Evolutionary conservation across 2,888 invertebrate genomes (phyloP).

Genomic region (Xanthia icteritia): DNA sequence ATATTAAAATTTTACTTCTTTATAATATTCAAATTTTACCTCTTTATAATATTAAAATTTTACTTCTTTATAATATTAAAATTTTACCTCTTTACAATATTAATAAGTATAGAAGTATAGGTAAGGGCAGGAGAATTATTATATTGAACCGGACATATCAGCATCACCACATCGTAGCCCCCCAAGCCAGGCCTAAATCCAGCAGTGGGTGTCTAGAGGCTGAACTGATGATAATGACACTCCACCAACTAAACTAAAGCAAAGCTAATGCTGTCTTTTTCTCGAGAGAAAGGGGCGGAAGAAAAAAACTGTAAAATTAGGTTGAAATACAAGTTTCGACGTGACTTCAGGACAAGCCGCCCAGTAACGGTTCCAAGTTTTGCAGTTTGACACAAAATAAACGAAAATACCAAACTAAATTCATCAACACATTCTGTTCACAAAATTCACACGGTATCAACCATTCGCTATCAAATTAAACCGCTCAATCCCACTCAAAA

Average conservation of each 20-base stretch:
- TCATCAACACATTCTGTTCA: constrained; percentile 6
- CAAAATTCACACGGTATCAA: constrained; percentile 18
- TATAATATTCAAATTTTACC: no score
- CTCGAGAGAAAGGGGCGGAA: background rate
- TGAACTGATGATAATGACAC: background rate
- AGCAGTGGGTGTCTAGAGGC: background rate
- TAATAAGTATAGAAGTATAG: no score
- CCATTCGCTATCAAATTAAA: constrained; percentile 43
- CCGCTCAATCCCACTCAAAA: constrained; percentile 40
- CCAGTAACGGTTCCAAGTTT: background rate
- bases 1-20: no score
- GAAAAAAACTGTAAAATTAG: background rate
- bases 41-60: no score
- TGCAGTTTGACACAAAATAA: background rate
- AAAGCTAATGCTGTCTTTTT: no score
- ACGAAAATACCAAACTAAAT: background rate
- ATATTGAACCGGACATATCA: background rate
- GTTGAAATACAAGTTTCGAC: background rate
- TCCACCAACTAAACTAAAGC: background rate
- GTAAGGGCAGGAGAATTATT: no score
- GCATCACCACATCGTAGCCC: no score
- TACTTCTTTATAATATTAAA: no score
- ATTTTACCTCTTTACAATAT: no score
- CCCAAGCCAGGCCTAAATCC: background rate
- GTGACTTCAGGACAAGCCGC: background rate